phyloP scores from a whole-genome alignment of 2,888 invertebrate species.

The Sarcophaga caerulescens region DNA sequence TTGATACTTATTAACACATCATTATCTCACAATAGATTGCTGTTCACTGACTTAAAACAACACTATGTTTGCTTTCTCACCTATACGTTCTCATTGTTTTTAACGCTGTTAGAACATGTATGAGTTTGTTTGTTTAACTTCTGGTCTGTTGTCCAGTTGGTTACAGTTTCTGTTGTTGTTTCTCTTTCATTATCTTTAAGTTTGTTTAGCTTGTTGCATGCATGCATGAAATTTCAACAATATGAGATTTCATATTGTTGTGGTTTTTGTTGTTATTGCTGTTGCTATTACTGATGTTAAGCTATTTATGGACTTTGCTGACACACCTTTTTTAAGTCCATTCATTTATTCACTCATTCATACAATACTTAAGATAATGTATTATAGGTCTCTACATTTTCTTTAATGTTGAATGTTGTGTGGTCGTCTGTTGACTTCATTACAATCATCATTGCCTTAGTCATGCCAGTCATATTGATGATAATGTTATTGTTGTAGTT shows the following conservation, averaged over 20 bases:
- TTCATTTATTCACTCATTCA: too few relatives aligned
- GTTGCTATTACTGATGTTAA: background rate
- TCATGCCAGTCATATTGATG: background rate
- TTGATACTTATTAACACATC: background rate
- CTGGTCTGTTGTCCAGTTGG: background rate
- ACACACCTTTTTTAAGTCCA: conserved; percentile 13
- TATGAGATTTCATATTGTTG: background rate
- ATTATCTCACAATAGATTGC: background rate
- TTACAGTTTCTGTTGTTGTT: background rate
- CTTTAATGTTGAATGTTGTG: too few relatives aligned
- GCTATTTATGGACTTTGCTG: background rate
- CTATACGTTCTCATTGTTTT: too few relatives aligned
- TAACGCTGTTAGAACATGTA: too few relatives aligned
- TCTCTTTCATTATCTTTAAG: background rate
- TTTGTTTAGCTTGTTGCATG: background rate
- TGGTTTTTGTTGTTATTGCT: background rate
- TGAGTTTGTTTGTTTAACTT: background rate
- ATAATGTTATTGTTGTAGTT: background rate
- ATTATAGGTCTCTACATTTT: background rate
- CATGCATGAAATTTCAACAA: background rate
- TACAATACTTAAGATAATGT: too few relatives aligned
- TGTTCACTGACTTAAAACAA: background rate
- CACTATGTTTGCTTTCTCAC: too few relatives aligned
- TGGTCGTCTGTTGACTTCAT: too few relatives aligned
- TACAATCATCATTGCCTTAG: too few relatives aligned